Evolutionary conservation across 2,888 invertebrate genomes (phyloP).

Genomic region (Capitulum mitella): DNA sequence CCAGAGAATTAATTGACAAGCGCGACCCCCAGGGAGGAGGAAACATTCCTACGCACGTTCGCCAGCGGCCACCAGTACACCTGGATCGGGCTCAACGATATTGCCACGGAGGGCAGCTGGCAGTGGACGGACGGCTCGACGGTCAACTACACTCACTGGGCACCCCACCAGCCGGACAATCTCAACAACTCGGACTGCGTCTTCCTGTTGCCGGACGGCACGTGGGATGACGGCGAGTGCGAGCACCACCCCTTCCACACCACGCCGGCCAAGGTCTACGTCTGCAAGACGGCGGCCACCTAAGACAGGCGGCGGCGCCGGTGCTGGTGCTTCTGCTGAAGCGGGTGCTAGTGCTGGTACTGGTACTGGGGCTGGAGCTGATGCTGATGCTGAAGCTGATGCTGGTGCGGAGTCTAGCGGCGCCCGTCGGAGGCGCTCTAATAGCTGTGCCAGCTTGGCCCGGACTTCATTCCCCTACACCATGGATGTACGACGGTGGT

Average conservation of each 20-base stretch:
- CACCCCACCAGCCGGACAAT: background rate
- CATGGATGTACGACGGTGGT: too few relatives aligned
- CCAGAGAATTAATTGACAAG: too few relatives aligned
- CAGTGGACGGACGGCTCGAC: background rate
- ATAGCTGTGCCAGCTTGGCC: too few relatives aligned
- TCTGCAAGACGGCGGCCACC: background rate
- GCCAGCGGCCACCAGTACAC: background rate
- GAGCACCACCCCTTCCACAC: background rate
- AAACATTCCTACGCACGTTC: background rate
- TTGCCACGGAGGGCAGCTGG: background rate
- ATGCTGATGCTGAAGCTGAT: too few relatives aligned
- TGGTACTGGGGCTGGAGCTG: too few relatives aligned
- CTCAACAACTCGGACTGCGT: slow-evolving; percentile 16
- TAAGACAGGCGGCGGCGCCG: too few relatives aligned
- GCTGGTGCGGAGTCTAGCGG: too few relatives aligned
- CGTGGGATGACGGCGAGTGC: slow-evolving; percentile 12
- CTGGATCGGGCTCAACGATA: slow-evolving; percentile 9
- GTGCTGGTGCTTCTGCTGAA: too few relatives aligned
- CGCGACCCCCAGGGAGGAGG: too few relatives aligned
- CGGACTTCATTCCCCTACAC: too few relatives aligned
- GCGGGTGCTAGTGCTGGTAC: too few relatives aligned
- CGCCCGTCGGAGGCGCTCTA: too few relatives aligned
- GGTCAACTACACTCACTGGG: background rate
- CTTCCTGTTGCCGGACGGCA: background rate
- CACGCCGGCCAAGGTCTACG: slow-evolving; percentile 1